Conservation (phyloP, 2,113 vertebrate genomes). For the Quiscalus mexicanus region DNA sequence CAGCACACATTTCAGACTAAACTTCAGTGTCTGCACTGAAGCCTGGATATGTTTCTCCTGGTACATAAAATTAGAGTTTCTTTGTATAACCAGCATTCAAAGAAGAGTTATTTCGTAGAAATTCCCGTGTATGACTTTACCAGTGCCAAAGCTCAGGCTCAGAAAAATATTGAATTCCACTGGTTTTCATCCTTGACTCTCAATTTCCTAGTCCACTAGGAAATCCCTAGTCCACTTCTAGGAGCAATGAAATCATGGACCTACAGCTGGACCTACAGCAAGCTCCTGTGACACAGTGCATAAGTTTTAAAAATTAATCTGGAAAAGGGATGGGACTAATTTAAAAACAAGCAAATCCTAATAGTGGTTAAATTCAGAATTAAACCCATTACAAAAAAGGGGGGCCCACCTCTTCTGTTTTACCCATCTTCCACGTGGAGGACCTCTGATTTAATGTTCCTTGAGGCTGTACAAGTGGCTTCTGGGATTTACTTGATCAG, state of each 20-base stretch:
- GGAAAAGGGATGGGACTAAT: background rate
- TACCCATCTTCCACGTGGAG: background rate
- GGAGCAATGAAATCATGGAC: background rate
- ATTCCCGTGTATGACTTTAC: background rate
- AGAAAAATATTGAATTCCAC: background rate
- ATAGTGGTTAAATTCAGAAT: background rate
- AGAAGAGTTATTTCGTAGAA: background rate
- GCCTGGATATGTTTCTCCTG: background rate
- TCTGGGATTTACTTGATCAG: background rate
- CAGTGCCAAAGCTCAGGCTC: background rate
- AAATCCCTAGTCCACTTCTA: background rate
- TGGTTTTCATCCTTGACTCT: background rate
- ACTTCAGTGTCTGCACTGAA: background rate
- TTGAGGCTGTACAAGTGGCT: background rate
- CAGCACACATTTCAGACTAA: slow-evolving; percentile 23
- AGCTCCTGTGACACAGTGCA: background rate
- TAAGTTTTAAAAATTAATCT: background rate
- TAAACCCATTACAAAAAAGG: background rate
- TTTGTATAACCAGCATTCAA: background rate
- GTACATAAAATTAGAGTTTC: background rate
- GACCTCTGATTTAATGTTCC: background rate
- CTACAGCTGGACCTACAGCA: background rate
- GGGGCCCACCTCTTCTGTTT: background rate
- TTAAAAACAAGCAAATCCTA: background rate
- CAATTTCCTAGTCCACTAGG: background rate